A percentile compares a stretch with the other conserved stretches of the same genome.
Conservation (phyloP, 2,113 vertebrate genomes). For the Saguinus midas region DNA sequence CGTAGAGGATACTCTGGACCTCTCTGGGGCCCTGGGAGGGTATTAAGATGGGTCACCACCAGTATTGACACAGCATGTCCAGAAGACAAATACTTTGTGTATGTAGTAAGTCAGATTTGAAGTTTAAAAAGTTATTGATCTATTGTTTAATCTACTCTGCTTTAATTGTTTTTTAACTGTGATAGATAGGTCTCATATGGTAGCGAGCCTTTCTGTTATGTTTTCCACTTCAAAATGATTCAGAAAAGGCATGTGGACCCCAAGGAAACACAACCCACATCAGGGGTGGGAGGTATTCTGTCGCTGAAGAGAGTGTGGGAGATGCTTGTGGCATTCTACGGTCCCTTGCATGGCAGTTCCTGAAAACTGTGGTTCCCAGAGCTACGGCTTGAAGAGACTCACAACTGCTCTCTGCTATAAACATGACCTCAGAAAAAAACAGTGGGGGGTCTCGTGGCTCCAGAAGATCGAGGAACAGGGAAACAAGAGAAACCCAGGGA, state of each 20-base stretch:
- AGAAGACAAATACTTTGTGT: background rate
- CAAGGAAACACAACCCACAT: background rate
- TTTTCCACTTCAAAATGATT: background rate
- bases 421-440: background rate
- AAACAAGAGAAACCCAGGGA: background rate
- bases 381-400: background rate
- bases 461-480: background rate
- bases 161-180: slow-evolving; percentile 38
- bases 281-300: background rate
- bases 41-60: background rate
- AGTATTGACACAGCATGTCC: background rate
- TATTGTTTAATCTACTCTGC: background rate
- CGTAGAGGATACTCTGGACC: background rate
- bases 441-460: background rate
- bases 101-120: slow-evolving; percentile 14
- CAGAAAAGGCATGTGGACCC: background rate
- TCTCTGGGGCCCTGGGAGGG: background rate
- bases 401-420: background rate
- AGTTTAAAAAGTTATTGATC: slow-evolving; percentile 49
- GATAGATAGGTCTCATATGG: slow-evolving; percentile 21
- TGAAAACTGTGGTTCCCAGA: background rate
- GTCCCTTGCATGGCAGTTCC: background rate
- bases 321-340: background rate
- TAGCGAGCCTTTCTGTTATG: background rate
- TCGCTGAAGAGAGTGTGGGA: background rate